Base-by-base conservation (phyloP, 2,113 vertebrate genomes). In the Festucalex cinctus region DNA sequence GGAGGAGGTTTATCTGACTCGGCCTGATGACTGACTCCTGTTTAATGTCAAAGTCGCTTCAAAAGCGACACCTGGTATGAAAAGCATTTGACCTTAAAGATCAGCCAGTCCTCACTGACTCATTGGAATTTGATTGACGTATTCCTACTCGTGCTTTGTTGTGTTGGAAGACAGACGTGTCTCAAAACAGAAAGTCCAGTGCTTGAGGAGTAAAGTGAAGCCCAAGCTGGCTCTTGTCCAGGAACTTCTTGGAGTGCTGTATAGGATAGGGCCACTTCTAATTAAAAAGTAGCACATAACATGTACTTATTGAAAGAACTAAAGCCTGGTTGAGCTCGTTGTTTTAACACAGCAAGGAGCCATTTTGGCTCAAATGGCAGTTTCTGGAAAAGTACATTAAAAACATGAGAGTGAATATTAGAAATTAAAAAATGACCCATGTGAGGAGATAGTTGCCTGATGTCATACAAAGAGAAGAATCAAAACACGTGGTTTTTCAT, bases 21-120 rank as follows among this genome's bases (percentile, higher is more conserved):
- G 53, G 74, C 76, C 70, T 70, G 83, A 78, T 77, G 83, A 75
- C 77, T 74, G 83, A 74, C 83, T 88, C 79, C 87, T 87, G 86
- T 76, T 83, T 86, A 89, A 87, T 86, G 88, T 89, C 85, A 88
- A 71, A 86, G 85, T 83, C 80, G 84, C 80, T 85, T 85, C 79
- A 82, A 82, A 85, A 88, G 82, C 73, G 69, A 65, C 79, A 74
- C 66, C 82, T 76, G 84, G 84, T 83, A 88, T 89, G 83, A 74
- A 75, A 63, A 83, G 77, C 20, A 86, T 89, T 80, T 88, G 86
- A 84, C 88, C 85, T 88, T 41, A 73, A 81, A 84, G 86, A 76
- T 75, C 72, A 48, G 78, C 81, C 83, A 87, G 85, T 88, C 81
- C 81, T 73, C 73, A 69, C 65, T 65, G 84, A 74, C 87, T 88